Evolutionary conservation across 2,888 invertebrate genomes (phyloP).

Genomic region (Liopterus haemorrhoidalis): DNA sequence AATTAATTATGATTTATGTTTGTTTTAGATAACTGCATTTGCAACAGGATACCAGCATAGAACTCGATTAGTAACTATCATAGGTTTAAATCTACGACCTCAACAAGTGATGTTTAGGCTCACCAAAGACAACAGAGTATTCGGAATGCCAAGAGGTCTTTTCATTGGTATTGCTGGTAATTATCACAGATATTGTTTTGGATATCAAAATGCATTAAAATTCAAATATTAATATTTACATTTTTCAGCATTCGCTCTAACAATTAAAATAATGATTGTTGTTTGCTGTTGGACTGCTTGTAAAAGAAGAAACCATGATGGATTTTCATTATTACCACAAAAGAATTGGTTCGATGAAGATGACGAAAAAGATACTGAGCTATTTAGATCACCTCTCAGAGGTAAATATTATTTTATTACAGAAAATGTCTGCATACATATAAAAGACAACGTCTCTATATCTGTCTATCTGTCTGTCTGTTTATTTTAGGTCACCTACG

Average conservation of each 20-base stretch:
- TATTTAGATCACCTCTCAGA: conserved; percentile 46
- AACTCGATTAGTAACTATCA: conserved; percentile 45
- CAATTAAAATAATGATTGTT: conserved; percentile 49
- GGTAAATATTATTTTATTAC: conserved; percentile 32
- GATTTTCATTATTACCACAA: conserved; percentile 56
- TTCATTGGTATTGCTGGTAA: conserved; percentile 69
- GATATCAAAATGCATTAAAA: conserved; percentile 11
- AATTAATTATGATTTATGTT: neutral
- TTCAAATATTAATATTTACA: conserved; percentile 14
- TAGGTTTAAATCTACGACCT: conserved; percentile 44
- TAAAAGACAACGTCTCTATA: too few species aligned
- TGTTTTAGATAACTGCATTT: conserved; percentile 46
- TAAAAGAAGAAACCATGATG: conserved; percentile 43
- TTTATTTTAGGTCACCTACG: too few species aligned
- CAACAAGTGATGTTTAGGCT: conserved; percentile 63
- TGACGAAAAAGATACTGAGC: conserved; percentile 48
- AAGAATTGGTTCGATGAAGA: conserved; percentile 50
- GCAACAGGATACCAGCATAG: conserved; percentile 56
- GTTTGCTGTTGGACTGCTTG: conserved; percentile 55
- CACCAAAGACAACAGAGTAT: conserved; percentile 58
- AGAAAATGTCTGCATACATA: too few species aligned
- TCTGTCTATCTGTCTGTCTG: too few species aligned
- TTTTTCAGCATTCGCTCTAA: conserved; percentile 52
- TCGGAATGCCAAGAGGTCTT: conserved; percentile 69
- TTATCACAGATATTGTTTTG: neutral